A percentile compares a stretch with the other conserved stretches of the same genome.
Conservation (phyloP, 92 coral and sea anemone species). For the Palythoa grandis region DNA sequence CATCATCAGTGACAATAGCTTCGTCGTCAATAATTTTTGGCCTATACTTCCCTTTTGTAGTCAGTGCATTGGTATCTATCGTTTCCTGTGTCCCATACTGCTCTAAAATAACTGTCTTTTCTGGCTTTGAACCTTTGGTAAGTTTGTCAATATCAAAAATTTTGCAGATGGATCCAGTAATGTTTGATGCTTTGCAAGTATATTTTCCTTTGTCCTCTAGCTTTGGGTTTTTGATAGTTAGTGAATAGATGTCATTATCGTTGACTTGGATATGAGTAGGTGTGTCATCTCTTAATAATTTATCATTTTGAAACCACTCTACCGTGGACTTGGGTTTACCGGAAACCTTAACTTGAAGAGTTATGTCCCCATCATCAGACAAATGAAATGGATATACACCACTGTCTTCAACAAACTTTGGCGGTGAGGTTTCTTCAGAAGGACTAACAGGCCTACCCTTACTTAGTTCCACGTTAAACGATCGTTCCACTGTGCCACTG, state of each 20-base stretch:
- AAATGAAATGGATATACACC: slow-evolving; percentile 50
- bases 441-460: slow-evolving; percentile 20
- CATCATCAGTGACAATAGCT: slow-evolving; percentile 57
- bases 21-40: slow-evolving; percentile 42
- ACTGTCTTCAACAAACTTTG: slow-evolving; percentile 80
- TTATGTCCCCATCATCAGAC: slow-evolving; percentile 67
- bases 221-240: slow-evolving; percentile 53
- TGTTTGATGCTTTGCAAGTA: slow-evolving; percentile 76
- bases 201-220: slow-evolving; percentile 62
- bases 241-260: slow-evolving; percentile 49
- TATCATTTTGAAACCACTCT: slow-evolving; percentile 81
- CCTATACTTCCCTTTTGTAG: slow-evolving; percentile 24
- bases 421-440: slow-evolving; percentile 43
- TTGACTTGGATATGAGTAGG: slow-evolving; percentile 59
- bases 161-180: slow-evolving; percentile 59
- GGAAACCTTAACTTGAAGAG: slow-evolving; percentile 72
- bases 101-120: slow-evolving; percentile 24
- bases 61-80: neutral
- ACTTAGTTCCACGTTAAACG: slow-evolving; percentile 30
- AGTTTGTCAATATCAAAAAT: slow-evolving; percentile 26
- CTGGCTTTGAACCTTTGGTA: slow-evolving; percentile 16
- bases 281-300: slow-evolving; percentile 21
- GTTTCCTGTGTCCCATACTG: slow-evolving; percentile 22
- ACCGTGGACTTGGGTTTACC: slow-evolving; percentile 88
- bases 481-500: slow-evolving; percentile 53